Evolutionary conservation across 1,140 invertebrate genomes (phyloP), one percentile per base, ranked within the genome.

Genomic region (Oncopodura yosiiana): DNA sequence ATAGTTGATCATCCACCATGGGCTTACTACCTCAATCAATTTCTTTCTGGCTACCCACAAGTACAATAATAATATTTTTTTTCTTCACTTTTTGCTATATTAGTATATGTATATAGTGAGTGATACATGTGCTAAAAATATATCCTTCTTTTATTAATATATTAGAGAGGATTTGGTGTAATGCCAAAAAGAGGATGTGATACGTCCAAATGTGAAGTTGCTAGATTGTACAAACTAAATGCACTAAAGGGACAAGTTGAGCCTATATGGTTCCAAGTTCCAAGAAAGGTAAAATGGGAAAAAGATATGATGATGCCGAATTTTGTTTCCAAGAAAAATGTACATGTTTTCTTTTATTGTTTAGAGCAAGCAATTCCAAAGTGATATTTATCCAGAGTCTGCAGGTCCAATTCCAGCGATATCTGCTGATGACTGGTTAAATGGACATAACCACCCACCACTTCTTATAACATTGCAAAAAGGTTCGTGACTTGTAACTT

Each of bases 181-280:
- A 93, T 95, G 87, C 87, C 90, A 11, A 96, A 96, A 73, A 75
- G 92, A 62, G 93, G 91, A n/a, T 76, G 90, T 55, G 86, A 81
- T 68, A 83, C 84, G 9, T 71, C 73, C 5, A 74, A 75, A 12
- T 94, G 89, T 73, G 91, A 95, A 69, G 81, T 94, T 38, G 87
- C 84, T 68, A 78, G 89, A 50, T 94, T 95, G 74, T 95, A 87
- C 71, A 94, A 94, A 69, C 72, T 95, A 39, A 87, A 93, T 69
- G 87, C 89, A 0, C 86, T 83, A 27, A 81, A 86, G 53, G 82
- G 83, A 19, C 73, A 90, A 38, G 87, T 87, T 69, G 90, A 95
- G 69, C 89, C 90, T 18, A 83, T 95, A 58, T 85, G 88, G 4
- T 94, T 95, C 88, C 91, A 94, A 58, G 90, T 93, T 30, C 91